Evolutionary conservation across 2,113 vertebrate genomes (phyloP), one percentile per base, ranked within the genome.

Genomic region (Rhodinocichla rosea): DNA sequence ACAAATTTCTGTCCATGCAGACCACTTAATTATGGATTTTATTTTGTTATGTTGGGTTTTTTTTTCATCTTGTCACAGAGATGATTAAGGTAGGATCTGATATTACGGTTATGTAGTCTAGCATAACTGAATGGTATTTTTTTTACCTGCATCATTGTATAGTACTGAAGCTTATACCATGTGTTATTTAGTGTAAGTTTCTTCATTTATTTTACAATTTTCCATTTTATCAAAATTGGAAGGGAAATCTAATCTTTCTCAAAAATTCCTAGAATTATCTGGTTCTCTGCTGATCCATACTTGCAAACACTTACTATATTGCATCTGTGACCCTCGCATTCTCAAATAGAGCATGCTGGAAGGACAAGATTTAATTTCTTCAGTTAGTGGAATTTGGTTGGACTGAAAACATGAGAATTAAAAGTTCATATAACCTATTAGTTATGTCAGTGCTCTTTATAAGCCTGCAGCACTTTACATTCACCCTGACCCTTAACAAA

Each of bases 101-200:
- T 53, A 67, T 71, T 62, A 15, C 19, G 19, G 15, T 27, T 9
- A 2, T 28, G 10, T 49, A 63, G 3, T 32, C 11, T 55, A 7
- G 3, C 11, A 40, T 35, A 75, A 82, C 11, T 49, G 56, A 75
- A 70, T 8, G 56, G 18, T 23, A 3, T 8, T 23, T 20, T 63
- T 73, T 52, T 6, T 0, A 33, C 7, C 20, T 74, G 7, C 47
- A 22, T 3, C 0, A 2, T 14, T 63, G 57, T 57, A 28, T 5
- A 24, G 4, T 49, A 8, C 4, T 73, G 28, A 55, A 40, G 17
- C 56, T 79, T n/a, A 60, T 15, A 44, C 1, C 7, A 13, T 6
- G 3, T 65, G 6, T 35, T 83, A 23, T 74, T 74, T 56, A 11
- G 27, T 33, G 5, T 23, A 60, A 12, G 13, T 71, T 53, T 18